Conservation (phyloP, 2,797 vertebrate genomes). For the Urocyon cinereoargenteus region DNA sequence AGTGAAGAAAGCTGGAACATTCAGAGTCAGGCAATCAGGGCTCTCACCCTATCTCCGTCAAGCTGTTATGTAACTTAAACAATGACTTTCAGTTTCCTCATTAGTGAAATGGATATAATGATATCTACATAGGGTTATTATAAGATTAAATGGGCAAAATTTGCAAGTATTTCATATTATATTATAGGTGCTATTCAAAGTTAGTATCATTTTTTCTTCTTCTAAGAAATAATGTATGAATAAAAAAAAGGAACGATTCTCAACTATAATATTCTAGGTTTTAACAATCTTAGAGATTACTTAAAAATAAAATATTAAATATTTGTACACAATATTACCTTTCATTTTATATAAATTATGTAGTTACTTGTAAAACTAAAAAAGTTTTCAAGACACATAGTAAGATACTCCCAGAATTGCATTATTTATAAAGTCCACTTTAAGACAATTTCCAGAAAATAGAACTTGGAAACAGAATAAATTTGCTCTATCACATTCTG, state of each 20-base stretch:
- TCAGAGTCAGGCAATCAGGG: not conserved
- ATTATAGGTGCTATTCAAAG: not conserved
- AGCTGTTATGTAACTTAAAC: not conserved
- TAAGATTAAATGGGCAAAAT: not conserved
- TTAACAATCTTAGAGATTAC: not conserved
- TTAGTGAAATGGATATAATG: not conserved
- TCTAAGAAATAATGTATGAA: not conserved
- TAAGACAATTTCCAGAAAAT: not conserved
- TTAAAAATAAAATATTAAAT: not conserved
- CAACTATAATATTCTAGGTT: not conserved
- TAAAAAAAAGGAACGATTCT: not conserved
- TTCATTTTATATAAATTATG: not conserved
- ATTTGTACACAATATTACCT: not conserved
- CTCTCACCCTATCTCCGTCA: not conserved
- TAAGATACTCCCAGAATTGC: not conserved
- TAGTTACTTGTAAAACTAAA: conserved; percentile 17
- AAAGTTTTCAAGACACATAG: not conserved
- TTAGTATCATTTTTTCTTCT: not conserved
- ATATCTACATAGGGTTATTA: not conserved
- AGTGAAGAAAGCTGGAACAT: not conserved
- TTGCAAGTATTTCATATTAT: not conserved
- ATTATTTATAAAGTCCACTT: not conserved
- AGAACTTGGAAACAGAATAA: conserved; percentile 9
- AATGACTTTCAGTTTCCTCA: not conserved
- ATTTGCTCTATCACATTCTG: not conserved